Evolutionary conservation across 2,113 vertebrate genomes (phyloP).

Genomic region (Ammodytes dubius): DNA sequence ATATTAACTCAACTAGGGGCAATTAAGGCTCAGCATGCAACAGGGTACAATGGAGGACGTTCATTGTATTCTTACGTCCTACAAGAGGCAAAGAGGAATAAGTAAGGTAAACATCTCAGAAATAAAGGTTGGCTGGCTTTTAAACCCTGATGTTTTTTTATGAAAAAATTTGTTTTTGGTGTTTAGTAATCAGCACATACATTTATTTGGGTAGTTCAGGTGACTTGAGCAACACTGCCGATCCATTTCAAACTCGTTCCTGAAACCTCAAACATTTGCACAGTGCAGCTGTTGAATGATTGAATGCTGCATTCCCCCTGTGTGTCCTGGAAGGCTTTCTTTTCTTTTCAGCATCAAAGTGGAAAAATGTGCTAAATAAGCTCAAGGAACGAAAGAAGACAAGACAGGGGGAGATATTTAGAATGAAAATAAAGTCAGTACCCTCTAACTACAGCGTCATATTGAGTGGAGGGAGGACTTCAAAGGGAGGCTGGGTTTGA

Average conservation of each 20-base stretch:
- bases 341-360: conserved; percentile 63
- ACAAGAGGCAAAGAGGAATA: neutral
- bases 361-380: conserved; percentile 59
- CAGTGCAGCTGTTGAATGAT: conserved; percentile 12
- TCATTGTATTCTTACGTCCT: neutral
- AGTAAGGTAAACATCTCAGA: neutral
- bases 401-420: conserved; percentile 37
- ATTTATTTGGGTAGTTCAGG: neutral
- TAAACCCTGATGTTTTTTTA: neutral
- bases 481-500: conserved; percentile 49
- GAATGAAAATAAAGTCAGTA: conserved; percentile 45
- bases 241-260: neutral
- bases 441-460: conserved; percentile 43
- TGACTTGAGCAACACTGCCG: neutral
- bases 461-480: conserved; percentile 54
- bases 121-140: neutral
- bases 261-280: conserved; percentile 10
- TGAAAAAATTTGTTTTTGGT: neutral
- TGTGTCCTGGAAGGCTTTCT: conserved; percentile 45
- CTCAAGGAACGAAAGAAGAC: conserved; percentile 26
- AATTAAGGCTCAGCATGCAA: neutral
- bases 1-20: neutral
- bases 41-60: neutral
- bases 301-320: conserved; percentile 2
- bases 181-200: neutral